A percentile compares a stretch with the other conserved stretches of the same genome.
phyloP scores from a whole-genome alignment of 2,113 vertebrate species.

The Lampris incognitus region DNA sequence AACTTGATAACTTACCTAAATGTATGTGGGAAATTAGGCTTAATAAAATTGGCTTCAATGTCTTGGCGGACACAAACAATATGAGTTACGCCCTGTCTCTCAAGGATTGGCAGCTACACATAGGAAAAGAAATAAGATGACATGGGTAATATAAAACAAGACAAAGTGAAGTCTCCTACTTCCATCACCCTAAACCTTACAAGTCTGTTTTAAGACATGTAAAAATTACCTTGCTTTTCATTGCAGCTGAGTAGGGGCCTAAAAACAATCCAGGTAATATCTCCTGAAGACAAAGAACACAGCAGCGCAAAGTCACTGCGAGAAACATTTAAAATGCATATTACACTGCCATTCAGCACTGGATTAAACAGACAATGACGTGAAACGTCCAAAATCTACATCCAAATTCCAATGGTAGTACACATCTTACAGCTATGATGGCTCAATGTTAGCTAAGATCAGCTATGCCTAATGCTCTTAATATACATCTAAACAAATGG shows the following conservation, averaged over 20 bases:
- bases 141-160: not conserved
- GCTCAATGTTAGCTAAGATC: no score
- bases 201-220: not conserved
- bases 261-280: conserved; percentile 97
- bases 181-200: not conserved
- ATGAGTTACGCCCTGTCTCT: conserved; percentile 96
- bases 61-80: conserved; percentile 98
- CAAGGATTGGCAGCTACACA: conserved; percentile 90
- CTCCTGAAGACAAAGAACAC: conserved; percentile 82
- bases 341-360: no score
- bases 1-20: conserved; percentile 88
- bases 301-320: not conserved
- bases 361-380: no score
- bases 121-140: conserved; percentile 6
- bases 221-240: conserved; percentile 97
- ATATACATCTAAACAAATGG: no score
- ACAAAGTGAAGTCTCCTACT: not conserved
- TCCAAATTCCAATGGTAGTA: not conserved
- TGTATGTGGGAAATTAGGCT: conserved; percentile 96
- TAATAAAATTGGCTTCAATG: conserved; percentile 99
- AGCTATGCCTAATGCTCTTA: no score
- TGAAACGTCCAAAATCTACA: not conserved
- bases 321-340: not conserved
- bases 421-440: no score
- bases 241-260: conserved; percentile 97